phyloP scores from a whole-genome alignment of 2,888 invertebrate genomes.

The Leptinotarsa juncta region DNA sequence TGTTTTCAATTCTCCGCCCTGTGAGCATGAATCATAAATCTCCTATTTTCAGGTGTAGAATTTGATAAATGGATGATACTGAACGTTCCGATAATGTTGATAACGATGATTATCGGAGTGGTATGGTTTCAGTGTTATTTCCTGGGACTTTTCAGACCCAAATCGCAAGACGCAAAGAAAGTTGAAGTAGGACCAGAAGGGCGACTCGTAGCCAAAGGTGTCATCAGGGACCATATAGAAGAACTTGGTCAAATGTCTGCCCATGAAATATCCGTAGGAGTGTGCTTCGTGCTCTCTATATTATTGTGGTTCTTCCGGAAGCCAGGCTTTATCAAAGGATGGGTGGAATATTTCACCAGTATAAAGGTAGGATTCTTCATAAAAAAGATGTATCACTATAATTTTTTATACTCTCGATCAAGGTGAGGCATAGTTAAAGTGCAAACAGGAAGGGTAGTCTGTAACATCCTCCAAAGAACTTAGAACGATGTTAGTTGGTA shows the following conservation, averaged over 20 bases:
- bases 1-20: too few species aligned
- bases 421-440: too few species aligned
- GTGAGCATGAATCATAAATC: too few species aligned
- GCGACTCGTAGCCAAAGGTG: conserved; percentile 75
- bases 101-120: conserved; percentile 82
- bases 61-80: conserved; percentile 90
- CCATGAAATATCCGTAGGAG: conserved; percentile 79
- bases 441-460: too few species aligned
- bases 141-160: conserved; percentile 76
- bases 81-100: conserved; percentile 84
- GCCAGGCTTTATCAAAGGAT: conserved; percentile 88
- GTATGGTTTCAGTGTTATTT: conserved; percentile 82
- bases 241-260: conserved; percentile 82
- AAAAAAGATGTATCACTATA: too few species aligned
- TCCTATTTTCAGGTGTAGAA: conserved; percentile 68
- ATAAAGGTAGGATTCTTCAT: conserved; percentile 64
- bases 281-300: conserved; percentile 81
- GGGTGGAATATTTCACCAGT: conserved; percentile 78
- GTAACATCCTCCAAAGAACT: too few species aligned
- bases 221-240: conserved; percentile 80
- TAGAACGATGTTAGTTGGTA: too few species aligned
- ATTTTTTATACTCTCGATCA: too few species aligned
- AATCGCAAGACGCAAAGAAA: conserved; percentile 57
- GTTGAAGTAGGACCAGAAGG: conserved; percentile 63
- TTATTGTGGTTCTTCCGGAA: conserved; percentile 89